Percentiles rank a stretch among this genome's conserved stretches.
These are phyloP conservation scores for Ahaetulla prasina DNA, from an alignment of 2,113 vertebrate genomes.

Conservation along the genomic window DNA sequence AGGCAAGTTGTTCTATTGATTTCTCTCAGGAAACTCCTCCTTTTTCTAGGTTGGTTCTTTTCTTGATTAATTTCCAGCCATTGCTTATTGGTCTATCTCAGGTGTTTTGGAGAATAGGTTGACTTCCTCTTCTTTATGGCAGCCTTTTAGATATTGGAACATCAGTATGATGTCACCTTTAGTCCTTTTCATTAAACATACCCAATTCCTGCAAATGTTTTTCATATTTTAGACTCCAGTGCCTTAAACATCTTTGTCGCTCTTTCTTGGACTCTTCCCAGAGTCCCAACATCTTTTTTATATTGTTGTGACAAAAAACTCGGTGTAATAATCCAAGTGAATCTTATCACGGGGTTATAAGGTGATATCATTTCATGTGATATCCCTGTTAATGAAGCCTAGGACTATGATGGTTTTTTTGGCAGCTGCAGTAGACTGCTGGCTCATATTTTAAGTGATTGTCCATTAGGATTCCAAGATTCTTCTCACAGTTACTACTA, in stretches of 20 bases:
- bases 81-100: too few species aligned
- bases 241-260: not conserved
- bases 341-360: not conserved
- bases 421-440: not conserved
- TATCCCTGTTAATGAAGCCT: not conserved
- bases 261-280: too few species aligned
- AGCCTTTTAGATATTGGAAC: not conserved
- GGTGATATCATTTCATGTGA: not conserved
- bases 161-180: not conserved
- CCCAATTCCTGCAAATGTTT: not conserved
- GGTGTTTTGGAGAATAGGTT: too few species aligned
- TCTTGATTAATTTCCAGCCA: too few species aligned
- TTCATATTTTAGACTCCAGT: not conserved
- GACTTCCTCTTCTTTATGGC: too few species aligned
- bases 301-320: not conserved
- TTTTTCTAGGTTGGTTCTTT: too few species aligned
- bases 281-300: not conserved
- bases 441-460: not conserved
- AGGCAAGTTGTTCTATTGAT: too few species aligned
- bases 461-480: not conserved
- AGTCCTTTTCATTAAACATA: not conserved
- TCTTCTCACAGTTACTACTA: not conserved
- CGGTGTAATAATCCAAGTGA: not conserved
- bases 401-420: not conserved
- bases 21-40: too few species aligned